Conservation (phyloP, 2,797 vertebrate genomes). For the Somateria mollissima region DNA sequence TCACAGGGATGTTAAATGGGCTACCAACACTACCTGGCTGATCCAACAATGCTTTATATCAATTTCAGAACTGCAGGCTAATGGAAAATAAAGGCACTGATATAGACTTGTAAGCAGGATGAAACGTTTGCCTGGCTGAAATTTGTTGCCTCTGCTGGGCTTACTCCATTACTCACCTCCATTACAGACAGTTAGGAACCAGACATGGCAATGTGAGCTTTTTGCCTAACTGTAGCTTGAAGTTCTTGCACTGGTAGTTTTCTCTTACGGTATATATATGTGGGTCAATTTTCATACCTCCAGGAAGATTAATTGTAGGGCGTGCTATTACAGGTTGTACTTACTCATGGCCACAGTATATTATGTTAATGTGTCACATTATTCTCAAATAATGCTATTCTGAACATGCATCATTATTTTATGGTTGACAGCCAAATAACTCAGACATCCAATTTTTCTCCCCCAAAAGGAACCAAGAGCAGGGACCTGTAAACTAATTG, state of each 20-base stretch:
- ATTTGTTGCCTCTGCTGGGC: neutral
- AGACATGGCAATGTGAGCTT: neutral
- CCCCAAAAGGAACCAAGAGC: neutral
- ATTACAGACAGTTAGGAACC: neutral
- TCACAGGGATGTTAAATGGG: neutral
- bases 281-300: neutral
- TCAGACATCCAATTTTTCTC: neutral
- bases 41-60: neutral
- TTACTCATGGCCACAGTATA: neutral
- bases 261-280: neutral
- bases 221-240: neutral
- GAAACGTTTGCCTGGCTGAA: neutral
- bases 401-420: neutral
- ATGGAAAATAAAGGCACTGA: neutral
- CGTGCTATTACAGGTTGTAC: neutral
- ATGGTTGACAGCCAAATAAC: neutral
- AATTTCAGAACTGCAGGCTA: neutral
- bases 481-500: slow-evolving; percentile 8
- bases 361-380: neutral
- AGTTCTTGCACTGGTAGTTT: neutral
- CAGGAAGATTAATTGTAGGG: neutral
- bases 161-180: neutral
- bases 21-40: neutral
- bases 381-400: neutral
- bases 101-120: neutral